Evolutionary conservation across 2,113 vertebrate species (phyloP).

Genomic region (Ia io): DNA sequence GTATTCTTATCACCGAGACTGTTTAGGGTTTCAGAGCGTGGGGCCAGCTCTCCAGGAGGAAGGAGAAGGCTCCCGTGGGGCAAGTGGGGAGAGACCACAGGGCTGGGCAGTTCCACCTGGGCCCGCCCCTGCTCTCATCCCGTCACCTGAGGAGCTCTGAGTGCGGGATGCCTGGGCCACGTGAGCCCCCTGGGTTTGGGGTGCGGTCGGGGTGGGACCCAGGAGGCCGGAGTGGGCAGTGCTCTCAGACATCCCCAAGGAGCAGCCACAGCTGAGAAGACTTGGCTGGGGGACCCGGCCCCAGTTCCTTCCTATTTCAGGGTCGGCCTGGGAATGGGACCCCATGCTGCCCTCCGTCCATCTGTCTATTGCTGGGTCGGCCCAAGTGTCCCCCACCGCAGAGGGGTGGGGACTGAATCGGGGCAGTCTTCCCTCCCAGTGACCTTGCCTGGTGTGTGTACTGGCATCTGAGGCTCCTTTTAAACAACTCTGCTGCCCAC

Average conservation of each 20-base stretch:
- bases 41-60: neutral
- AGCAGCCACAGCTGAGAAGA: neutral
- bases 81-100: too few relatives aligned
- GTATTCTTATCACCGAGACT: neutral
- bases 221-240: neutral
- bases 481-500: neutral
- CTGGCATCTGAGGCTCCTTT: neutral
- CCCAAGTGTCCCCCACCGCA: accelerated
- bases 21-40: neutral
- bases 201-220: neutral
- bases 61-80: neutral
- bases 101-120: neutral
- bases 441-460: accelerated
- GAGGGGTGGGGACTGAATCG: too few relatives aligned
- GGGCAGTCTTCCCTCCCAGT: neutral
- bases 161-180: neutral
- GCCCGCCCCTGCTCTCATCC: neutral
- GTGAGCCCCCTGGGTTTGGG: neutral
- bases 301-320: neutral
- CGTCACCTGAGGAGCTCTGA: neutral
- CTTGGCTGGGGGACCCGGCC: neutral
- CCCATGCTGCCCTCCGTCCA: accelerated
- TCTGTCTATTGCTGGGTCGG: neutral
- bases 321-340: neutral
- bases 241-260: neutral